Percentiles rank a stretch among this genome's conserved stretches.
Evolutionary conservation across 2,888 invertebrate species (phyloP).

Genomic region (Seira musarum): DNA sequence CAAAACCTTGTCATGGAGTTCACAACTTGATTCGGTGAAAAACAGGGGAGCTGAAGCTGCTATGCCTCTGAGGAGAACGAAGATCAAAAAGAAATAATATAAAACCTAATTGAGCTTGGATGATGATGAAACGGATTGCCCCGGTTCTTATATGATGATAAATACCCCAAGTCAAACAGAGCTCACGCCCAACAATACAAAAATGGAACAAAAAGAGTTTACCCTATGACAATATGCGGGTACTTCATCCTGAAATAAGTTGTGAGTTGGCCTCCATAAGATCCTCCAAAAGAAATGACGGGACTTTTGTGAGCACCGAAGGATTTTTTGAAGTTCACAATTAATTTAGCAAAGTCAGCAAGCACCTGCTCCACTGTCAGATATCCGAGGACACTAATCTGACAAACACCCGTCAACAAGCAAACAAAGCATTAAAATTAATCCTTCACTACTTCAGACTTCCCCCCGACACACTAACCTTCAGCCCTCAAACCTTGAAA

Average conservation of each 20-base stretch:
- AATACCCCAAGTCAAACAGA: background rate
- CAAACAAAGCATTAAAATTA: background rate
- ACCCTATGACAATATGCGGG: conserved; percentile 87
- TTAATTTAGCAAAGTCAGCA: conserved; percentile 90
- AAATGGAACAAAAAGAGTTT: conserved; percentile 64
- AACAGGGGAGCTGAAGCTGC: conserved; percentile 93
- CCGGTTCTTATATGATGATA: conserved; percentile 1
- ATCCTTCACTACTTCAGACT: background rate
- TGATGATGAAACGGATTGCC: too few relatives aligned
- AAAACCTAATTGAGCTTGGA: conserved; percentile 15
- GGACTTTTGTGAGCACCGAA: conserved; percentile 75
- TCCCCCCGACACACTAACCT: background rate
- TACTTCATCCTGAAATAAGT: conserved; percentile 97
- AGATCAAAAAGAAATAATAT: background rate
- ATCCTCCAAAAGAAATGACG: conserved; percentile 88
- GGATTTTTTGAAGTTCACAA: conserved; percentile 78
- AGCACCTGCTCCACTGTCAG: conserved; percentile 92
- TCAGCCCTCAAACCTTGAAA: background rate
- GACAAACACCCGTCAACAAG: background rate
- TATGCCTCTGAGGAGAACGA: conserved; percentile 77
- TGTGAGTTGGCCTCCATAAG: conserved; percentile 97
- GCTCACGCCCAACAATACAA: too few relatives aligned
- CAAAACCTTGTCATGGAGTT: conserved; percentile 82
- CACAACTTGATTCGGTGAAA: conserved; percentile 83
- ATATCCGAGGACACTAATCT: conserved; percentile 77